phyloP scores from a whole-genome alignment of 2,797 vertebrate species.

The Enteromius afrohamiltoni region DNA sequence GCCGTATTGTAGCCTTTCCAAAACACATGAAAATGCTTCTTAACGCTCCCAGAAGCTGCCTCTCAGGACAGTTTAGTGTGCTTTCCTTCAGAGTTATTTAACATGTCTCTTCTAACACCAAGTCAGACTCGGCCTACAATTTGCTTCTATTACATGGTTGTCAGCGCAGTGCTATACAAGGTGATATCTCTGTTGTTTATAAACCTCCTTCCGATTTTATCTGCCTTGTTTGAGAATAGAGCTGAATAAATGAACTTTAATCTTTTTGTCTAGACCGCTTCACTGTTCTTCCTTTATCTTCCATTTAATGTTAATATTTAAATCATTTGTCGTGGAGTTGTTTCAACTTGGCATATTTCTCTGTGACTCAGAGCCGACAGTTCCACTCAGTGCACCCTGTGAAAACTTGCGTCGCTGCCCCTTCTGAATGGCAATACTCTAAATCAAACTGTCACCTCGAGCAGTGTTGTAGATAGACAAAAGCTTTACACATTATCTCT shows the following conservation, averaged over 20 bases:
- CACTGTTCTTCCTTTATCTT: constrained; percentile 26
- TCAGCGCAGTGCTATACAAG: constrained; percentile 49
- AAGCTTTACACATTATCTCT: constrained; percentile 22
- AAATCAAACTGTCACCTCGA: constrained; percentile 70
- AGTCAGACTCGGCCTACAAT: constrained; percentile 14
- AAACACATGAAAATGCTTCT: background rate
- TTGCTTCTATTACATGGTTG: constrained; percentile 41
- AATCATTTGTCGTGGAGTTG: constrained; percentile 69
- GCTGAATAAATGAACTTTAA: constrained; percentile 42
- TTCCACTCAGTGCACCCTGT: constrained; percentile 67
- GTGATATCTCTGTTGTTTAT: constrained; percentile 19
- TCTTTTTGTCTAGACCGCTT: background rate
- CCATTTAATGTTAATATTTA: constrained; percentile 78
- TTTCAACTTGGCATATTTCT: constrained; percentile 67
- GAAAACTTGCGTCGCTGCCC: constrained; percentile 65
- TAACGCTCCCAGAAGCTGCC: background rate
- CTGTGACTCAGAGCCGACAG: constrained; percentile 67
- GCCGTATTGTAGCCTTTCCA: background rate
- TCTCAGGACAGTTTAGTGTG: background rate
- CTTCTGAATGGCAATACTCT: constrained; percentile 71
- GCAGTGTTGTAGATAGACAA: constrained; percentile 66
- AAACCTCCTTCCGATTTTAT: background rate
- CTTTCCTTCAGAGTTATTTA: constrained; percentile 18
- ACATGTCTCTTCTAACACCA: constrained; percentile 23
- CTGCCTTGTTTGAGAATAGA: constrained; percentile 27